These are phyloP conservation scores for Protobothrops mucrosquamatus DNA, from an alignment of 2,113 vertebrate species.

Conservation along the genomic window DNA sequence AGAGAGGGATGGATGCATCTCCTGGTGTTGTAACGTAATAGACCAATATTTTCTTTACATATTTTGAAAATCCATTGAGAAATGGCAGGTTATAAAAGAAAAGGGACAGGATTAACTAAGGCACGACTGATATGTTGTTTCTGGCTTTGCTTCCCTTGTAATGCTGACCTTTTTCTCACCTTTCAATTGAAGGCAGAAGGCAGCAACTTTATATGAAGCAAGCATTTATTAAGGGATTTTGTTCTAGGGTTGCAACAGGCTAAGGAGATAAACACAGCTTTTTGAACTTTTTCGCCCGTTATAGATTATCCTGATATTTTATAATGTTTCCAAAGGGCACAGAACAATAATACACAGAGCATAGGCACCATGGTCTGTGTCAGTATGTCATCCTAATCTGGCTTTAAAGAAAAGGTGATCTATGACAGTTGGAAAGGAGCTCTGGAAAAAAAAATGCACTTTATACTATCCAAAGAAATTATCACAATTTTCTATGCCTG, in stretches of 20 bases:
- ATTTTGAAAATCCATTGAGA: neutral
- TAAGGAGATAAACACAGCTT: neutral
- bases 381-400: neutral
- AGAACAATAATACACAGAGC: neutral
- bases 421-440: neutral
- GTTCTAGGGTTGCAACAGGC: neutral
- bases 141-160: neutral
- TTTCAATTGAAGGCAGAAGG: neutral
- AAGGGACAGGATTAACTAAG: neutral
- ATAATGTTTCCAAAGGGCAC: conserved; percentile 15
- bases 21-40: neutral
- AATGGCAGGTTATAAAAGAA: neutral
- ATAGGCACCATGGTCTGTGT: neutral
- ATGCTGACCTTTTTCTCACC: neutral
- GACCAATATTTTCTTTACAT: neutral
- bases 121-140: neutral
- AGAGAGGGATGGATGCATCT: neutral
- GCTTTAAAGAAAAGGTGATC: neutral
- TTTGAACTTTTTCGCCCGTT: neutral
- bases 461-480: neutral
- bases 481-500: neutral
- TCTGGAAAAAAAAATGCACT: neutral
- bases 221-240: neutral
- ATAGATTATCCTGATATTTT: neutral
- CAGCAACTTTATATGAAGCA: neutral